phyloP scores from a whole-genome alignment of 2,888 invertebrate species.

The Papilio elwesi region DNA sequence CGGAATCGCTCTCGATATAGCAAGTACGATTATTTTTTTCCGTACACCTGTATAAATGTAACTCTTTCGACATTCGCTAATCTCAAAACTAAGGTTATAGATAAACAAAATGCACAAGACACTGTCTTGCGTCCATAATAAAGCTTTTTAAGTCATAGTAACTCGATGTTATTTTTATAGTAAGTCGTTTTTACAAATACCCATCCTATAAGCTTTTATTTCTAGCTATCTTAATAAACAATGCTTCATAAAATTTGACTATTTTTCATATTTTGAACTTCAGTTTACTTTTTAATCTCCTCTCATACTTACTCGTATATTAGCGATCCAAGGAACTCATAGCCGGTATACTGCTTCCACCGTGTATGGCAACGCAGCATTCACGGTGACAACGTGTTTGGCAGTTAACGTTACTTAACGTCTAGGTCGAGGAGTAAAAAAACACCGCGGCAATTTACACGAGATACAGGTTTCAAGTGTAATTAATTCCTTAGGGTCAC shows the following conservation, averaged over 20 bases:
- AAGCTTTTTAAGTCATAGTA: not conserved
- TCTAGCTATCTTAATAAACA: not conserved
- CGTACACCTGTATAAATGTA: not conserved
- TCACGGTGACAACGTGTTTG: conserved; percentile 49
- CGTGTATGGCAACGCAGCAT: conserved; percentile 32
- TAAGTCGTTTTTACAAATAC: not conserved
- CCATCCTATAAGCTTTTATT: not conserved
- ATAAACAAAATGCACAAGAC: not conserved
- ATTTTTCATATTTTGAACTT: not conserved
- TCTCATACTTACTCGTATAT: not conserved
- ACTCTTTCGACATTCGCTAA: not conserved
- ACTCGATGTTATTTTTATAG: not conserved
- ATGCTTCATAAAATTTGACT: not conserved
- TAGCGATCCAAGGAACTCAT: not conserved
- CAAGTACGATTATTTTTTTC: not conserved
- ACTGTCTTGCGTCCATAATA: no score
- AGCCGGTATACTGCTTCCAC: not conserved
- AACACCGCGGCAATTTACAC: conserved; percentile 19
- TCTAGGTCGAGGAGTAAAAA: conserved; percentile 33
- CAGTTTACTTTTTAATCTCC: not conserved
- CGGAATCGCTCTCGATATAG: not conserved
- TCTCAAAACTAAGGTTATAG: not conserved
- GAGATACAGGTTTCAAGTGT: conserved; percentile 22
- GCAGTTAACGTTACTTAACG: conserved; percentile 56
- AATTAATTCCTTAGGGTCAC: conserved; percentile 1